Evolutionary conservation across 2,797 vertebrate species (phyloP).

Genomic region (Arremon aurantiirostris): DNA sequence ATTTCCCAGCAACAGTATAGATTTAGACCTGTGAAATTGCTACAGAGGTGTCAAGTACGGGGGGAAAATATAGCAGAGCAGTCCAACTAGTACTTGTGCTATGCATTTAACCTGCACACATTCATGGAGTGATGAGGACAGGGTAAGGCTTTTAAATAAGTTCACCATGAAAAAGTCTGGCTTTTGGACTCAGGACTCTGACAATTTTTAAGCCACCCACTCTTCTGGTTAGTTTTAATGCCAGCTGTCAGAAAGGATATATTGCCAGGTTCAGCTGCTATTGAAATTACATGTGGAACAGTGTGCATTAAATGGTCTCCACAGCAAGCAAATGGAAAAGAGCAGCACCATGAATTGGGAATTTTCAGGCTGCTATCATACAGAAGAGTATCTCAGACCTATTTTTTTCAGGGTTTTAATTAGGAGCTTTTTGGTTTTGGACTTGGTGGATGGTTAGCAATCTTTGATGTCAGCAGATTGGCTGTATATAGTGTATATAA

Average conservation of each 20-base stretch:
- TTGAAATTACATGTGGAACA: neutral
- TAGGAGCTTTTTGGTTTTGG: neutral
- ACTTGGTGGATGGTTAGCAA: neutral
- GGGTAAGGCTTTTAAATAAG: neutral
- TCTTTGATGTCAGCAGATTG: neutral
- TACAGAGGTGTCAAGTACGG: neutral
- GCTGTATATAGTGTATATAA: neutral
- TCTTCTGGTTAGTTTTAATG: neutral
- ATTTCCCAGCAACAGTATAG: neutral
- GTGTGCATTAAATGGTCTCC: neutral
- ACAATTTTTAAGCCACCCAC: neutral
- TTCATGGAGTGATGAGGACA: neutral
- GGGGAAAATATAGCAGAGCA: neutral
- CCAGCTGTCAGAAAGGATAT: neutral
- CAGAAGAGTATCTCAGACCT: neutral
- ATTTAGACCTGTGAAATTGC: neutral
- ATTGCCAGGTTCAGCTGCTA: neutral
- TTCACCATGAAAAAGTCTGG: neutral
- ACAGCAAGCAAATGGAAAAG: neutral
- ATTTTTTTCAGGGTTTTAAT: neutral
- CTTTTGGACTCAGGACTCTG: neutral
- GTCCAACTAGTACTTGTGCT: neutral
- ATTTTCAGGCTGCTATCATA: neutral
- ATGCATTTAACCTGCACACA: neutral
- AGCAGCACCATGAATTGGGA: neutral